Percentiles rank a stretch among this genome's conserved stretches.
Evolutionary conservation across 92 coral and sea anemone species (phyloP).

Genomic region (Porites lobata): DNA sequence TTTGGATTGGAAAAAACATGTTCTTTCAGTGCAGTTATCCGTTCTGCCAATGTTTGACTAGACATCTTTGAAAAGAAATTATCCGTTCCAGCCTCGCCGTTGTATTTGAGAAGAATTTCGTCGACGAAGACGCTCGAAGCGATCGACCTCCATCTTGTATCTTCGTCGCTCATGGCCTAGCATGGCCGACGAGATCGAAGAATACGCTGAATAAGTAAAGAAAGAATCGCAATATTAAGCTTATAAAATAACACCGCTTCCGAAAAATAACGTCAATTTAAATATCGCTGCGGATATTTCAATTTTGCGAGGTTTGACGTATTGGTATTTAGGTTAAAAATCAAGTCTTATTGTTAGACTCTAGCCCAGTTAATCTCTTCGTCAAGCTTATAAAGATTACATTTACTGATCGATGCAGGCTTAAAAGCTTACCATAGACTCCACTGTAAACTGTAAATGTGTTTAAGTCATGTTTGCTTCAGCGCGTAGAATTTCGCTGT

Average conservation of each 20-base stretch:
- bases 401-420: neutral
- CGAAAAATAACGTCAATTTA: neutral
- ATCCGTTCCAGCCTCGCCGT: conserved; percentile 44
- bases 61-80: conserved; percentile 72
- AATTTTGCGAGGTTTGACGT: conserved; percentile 34
- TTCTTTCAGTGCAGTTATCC: conserved; percentile 74
- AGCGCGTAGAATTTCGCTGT: neutral
- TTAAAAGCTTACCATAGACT: conserved; percentile 1
- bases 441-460: neutral
- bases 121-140: conserved; percentile 53
- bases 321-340: too few species aligned
- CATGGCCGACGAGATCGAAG: conserved; percentile 14
- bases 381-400: neutral
- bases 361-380: too few species aligned
- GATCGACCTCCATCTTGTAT: conserved; percentile 45
- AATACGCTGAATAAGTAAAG: neutral
- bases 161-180: conserved; percentile 28
- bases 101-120: conserved; percentile 79
- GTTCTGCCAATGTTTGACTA: conserved; percentile 73
- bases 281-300: conserved; percentile 26
- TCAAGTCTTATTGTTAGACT: too few species aligned
- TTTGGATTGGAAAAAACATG: conserved; percentile 84
- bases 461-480: neutral
- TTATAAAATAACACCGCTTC: conserved; percentile 13
- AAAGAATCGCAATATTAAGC: conserved; percentile 16